Conservation (phyloP, 53 echinoderm and acorn worm species). For the Temnopleurus reevesii region DNA sequence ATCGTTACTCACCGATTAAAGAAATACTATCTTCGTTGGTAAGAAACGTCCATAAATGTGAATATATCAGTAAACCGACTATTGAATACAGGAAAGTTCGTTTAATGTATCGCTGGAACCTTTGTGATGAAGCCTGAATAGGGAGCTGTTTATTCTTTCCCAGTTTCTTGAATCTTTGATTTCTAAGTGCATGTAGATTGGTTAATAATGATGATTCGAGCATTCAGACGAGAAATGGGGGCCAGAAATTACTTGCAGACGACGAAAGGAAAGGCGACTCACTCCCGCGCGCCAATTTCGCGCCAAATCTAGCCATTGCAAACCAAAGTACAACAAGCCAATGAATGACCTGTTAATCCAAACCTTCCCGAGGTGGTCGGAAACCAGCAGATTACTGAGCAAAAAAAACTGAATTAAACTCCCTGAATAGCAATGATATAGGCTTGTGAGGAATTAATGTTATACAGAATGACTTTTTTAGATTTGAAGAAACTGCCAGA, state of each 20-base stretch:
- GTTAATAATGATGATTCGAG: not conserved
- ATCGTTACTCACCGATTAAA: no score
- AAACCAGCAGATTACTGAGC: not conserved
- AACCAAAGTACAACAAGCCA: not conserved
- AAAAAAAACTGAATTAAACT: not conserved
- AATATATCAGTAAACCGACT: no score
- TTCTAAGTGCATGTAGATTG: no score
- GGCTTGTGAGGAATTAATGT: not conserved
- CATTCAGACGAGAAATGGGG: not conserved
- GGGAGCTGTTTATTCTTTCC: no score
- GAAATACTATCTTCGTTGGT: no score
- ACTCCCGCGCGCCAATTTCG: slow-evolving; percentile 36
- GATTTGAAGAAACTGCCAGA: no score
- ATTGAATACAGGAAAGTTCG: no score
- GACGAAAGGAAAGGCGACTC: slow-evolving; percentile 29
- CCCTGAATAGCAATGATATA: not conserved
- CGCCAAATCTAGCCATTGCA: slow-evolving; percentile 18
- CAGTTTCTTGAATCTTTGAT: no score
- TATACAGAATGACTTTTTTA: no score
- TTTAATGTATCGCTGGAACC: no score
- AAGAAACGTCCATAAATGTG: no score
- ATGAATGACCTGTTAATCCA: not conserved
- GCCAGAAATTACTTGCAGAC: slow-evolving; percentile 18
- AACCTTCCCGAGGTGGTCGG: not conserved
- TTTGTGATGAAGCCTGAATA: no score